These are phyloP conservation scores for Chiropotes sagulatus DNA, from an alignment of 2,797 vertebrate species.

Conservation along the genomic window DNA sequence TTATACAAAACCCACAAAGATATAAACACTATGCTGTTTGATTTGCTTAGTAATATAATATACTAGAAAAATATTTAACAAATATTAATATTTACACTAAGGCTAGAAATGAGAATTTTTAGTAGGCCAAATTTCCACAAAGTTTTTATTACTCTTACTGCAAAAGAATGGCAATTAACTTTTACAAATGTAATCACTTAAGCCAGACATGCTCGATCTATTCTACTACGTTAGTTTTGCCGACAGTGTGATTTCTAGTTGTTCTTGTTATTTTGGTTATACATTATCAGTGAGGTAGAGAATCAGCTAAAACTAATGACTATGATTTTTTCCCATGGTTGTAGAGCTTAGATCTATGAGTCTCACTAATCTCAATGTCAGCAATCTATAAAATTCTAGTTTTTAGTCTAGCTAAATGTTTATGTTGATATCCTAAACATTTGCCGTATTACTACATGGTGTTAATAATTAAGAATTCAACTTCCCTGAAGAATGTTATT, in stretches of 20 bases:
- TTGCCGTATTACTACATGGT: background rate
- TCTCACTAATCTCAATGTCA: conserved; percentile 34
- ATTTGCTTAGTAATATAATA: conserved; percentile 31
- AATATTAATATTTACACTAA: conserved; percentile 23
- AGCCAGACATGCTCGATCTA: background rate
- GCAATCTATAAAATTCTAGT: conserved; percentile 3
- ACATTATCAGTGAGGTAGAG: background rate
- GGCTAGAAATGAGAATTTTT: conserved; percentile 11
- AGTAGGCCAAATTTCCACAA: conserved; percentile 19
- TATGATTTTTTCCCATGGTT: background rate
- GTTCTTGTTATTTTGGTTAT: conserved; percentile 5
- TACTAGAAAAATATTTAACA: conserved; percentile 11
- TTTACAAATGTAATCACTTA: background rate
- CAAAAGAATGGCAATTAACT: background rate
- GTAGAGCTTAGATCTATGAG: conserved; percentile 7
- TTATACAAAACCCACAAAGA: background rate
- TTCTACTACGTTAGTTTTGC: background rate
- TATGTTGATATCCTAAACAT: background rate
- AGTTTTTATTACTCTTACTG: conserved; percentile 19
- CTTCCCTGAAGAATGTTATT: background rate
- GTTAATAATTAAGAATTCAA: conserved; percentile 40
- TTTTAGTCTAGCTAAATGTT: conserved; percentile 24
- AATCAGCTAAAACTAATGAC: conserved; percentile 1
- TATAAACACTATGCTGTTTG: background rate
- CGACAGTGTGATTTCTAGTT: conserved; percentile 23